These are phyloP conservation scores for Hippocampus guttulatus DNA, from an alignment of 2,113 vertebrate genomes.

Conservation along the genomic window DNA sequence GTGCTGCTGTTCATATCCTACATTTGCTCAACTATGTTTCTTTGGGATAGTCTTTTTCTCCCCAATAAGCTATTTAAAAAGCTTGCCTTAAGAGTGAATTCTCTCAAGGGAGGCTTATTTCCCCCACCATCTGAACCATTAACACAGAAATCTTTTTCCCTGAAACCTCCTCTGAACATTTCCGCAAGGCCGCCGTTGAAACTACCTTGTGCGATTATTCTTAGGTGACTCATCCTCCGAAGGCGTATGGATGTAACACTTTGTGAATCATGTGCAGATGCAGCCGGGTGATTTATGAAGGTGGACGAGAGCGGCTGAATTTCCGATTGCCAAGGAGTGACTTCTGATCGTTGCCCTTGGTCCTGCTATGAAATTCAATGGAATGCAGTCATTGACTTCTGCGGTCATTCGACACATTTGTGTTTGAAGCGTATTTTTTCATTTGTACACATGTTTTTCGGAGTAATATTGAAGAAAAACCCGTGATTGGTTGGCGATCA, in stretches of 20 bases:
- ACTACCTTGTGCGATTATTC: not conserved
- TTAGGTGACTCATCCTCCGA: not conserved
- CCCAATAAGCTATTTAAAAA: not conserved
- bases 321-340: conserved; percentile 10
- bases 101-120: not conserved
- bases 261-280: not conserved
- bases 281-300: not conserved
- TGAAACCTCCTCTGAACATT: not conserved
- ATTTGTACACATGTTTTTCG: not conserved
- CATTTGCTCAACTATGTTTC: not conserved
- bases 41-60: not conserved
- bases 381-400: conserved; percentile 34
- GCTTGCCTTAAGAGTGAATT: not conserved
- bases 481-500: not conserved
- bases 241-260: not conserved
- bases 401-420: conserved; percentile 12
- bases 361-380: conserved; percentile 35
- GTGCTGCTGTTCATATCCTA: not conserved
- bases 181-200: not conserved
- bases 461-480: not conserved
- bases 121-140: not conserved
- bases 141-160: not conserved
- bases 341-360: conserved; percentile 33
- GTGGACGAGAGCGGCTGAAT: conserved; percentile 20
- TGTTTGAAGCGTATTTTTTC: not conserved